Evolutionary conservation across 2,113 vertebrate genomes (phyloP).

Genomic region (human (Homo sapiens)): DNA sequence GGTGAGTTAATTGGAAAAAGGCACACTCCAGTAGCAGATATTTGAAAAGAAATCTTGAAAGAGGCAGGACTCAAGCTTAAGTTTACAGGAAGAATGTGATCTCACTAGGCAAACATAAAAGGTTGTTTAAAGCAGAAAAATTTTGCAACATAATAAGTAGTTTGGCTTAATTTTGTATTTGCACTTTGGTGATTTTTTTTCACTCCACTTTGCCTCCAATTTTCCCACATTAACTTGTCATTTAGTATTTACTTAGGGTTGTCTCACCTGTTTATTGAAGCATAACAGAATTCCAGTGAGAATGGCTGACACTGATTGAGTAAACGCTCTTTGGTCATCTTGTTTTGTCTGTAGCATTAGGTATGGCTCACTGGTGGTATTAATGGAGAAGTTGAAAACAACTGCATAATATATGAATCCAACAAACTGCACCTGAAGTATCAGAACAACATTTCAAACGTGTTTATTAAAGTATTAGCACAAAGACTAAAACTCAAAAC

Average conservation of each 20-base stretch:
- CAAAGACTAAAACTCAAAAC: not conserved
- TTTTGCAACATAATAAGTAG: not conserved
- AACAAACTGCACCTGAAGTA: not conserved
- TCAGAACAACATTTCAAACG: not conserved
- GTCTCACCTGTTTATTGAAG: slow-evolving; percentile 16
- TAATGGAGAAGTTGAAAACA: slow-evolving; percentile 64
- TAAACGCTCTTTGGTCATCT: slow-evolving; percentile 25
- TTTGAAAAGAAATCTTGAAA: not conserved
- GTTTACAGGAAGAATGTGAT: not conserved
- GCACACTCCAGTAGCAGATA: not conserved
- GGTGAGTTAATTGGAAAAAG: not conserved
- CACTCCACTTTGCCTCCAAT: not conserved
- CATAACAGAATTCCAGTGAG: slow-evolving; percentile 27
- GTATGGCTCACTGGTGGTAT: slow-evolving; percentile 60
- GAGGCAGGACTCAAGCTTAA: not conserved
- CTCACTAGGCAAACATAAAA: not conserved
- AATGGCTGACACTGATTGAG: slow-evolving; percentile 58
- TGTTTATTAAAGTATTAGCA: not conserved
- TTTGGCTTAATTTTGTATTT: not conserved
- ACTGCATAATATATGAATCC: not conserved
- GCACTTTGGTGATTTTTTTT: not conserved
- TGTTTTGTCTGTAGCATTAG: slow-evolving; percentile 61
- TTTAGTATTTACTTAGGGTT: slow-evolving; percentile 24
- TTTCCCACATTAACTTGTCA: slow-evolving; percentile 50
- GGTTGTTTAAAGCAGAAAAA: not conserved